Percentiles rank a stretch among this genome's conserved stretches.
phyloP scores from a whole-genome alignment of 2,113 vertebrate species.

The Anguilla japonica region DNA sequence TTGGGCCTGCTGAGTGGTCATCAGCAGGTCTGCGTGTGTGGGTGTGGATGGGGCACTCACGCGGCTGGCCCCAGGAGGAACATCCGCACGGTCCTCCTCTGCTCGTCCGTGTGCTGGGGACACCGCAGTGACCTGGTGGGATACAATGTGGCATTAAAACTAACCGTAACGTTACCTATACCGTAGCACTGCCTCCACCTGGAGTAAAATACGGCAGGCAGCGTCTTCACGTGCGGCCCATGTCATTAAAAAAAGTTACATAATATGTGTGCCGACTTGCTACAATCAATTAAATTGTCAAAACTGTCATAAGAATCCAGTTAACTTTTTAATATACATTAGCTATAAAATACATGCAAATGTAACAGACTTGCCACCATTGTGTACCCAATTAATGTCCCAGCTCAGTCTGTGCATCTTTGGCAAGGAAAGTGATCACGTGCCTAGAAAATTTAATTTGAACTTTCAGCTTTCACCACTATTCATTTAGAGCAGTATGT shows the following conservation, averaged over 20 bases:
- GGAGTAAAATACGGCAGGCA: constrained; percentile 11
- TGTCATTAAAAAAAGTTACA: not conserved
- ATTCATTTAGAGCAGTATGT: no score
- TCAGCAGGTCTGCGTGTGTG: not conserved
- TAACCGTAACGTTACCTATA: not conserved
- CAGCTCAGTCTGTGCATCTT: not conserved
- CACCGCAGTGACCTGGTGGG: constrained; percentile 89
- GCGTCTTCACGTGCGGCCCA: not conserved
- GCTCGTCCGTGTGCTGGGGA: constrained; percentile 97
- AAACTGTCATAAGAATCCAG: no score
- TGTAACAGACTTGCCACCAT: not conserved
- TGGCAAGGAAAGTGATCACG: not conserved
- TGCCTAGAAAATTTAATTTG: not conserved
- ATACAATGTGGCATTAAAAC: constrained; percentile 66
- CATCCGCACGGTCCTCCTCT: constrained; percentile 90
- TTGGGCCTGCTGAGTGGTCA: not conserved
- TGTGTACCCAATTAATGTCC: not conserved
- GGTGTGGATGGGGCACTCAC: constrained; percentile 71
- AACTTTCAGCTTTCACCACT: not conserved
- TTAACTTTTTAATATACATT: no score
- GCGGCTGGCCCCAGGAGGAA: constrained; percentile 90
- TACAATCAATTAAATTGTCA: no score
- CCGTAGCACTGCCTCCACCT: constrained; percentile 1
- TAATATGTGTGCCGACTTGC: no score
- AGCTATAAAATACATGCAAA: not conserved